These are phyloP conservation scores for Scrobipalpa atriplicella DNA, from an alignment of 2,888 invertebrate species.

Conservation along the genomic window DNA sequence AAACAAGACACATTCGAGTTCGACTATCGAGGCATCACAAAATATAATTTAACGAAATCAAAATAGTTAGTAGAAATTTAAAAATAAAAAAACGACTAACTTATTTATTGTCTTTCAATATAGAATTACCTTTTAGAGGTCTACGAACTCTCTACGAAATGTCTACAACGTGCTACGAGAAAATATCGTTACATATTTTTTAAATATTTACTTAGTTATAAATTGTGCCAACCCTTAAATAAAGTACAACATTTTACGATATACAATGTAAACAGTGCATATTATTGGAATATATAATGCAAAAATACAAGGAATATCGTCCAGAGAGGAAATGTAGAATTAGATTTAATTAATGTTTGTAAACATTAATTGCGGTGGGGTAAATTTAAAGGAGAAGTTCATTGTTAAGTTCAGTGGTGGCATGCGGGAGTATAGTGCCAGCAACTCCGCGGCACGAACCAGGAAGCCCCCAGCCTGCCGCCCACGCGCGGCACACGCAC, in stretches of 20 bases:
- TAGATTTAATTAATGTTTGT: slow-evolving; percentile 65
- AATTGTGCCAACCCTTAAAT: background rate
- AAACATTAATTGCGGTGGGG: slow-evolving; percentile 57
- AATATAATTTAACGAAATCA: too few species aligned
- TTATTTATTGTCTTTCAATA: too few species aligned
- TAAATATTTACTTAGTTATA: background rate
- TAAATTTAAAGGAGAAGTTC: slow-evolving; percentile 70
- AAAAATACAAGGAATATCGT: background rate
- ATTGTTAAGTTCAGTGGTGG: slow-evolving; percentile 75
- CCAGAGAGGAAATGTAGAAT: slow-evolving; percentile 3
- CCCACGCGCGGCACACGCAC: slow-evolving; percentile 31
- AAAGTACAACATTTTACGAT: background rate
- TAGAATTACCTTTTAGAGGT: background rate
- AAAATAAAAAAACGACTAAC: too few species aligned
- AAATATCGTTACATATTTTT: background rate
- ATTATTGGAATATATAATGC: background rate
- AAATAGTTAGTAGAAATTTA: too few species aligned
- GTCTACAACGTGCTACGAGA: background rate
- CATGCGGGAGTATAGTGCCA: slow-evolving; percentile 45
- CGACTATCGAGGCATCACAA: too few species aligned
- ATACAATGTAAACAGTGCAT: background rate
- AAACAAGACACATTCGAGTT: background rate
- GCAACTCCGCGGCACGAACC: slow-evolving; percentile 44
- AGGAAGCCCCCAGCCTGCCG: slow-evolving; percentile 52
- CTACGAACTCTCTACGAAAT: slow-evolving; percentile 6